Conservation (phyloP, 2,797 vertebrate genomes). For the Clarias platycephalus region DNA sequence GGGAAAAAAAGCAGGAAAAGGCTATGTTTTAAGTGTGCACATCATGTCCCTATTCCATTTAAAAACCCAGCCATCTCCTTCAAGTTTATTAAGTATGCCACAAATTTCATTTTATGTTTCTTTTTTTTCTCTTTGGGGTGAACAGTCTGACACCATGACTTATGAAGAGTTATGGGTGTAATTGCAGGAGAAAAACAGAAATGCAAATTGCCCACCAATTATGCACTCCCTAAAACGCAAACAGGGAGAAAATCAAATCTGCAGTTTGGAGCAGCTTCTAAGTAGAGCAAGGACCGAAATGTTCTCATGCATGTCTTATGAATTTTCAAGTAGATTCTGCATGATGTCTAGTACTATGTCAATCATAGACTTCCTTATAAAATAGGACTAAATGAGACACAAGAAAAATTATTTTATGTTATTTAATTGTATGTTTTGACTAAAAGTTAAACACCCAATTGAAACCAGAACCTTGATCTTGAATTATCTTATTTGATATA, state of each 20-base stretch:
- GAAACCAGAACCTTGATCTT: background rate
- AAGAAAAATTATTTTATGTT: background rate
- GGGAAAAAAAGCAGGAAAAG: background rate
- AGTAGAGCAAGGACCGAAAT: slow-evolving; percentile 33
- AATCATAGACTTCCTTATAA: slow-evolving; percentile 27
- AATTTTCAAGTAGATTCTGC: slow-evolving; percentile 31
- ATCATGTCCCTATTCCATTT: slow-evolving; percentile 32
- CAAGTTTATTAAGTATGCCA: slow-evolving; percentile 46
- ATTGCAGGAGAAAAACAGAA: slow-evolving; percentile 52
- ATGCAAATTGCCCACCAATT: slow-evolving; percentile 59
- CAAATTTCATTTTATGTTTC: slow-evolving; percentile 39
- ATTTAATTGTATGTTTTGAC: background rate
- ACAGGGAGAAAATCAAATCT: slow-evolving; percentile 38
- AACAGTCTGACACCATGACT: slow-evolving; percentile 42
- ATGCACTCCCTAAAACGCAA: slow-evolving; percentile 41
- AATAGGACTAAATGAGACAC: slow-evolving; percentile 13
- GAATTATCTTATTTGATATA: background rate
- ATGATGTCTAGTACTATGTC: slow-evolving; percentile 62
- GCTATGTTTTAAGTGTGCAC: slow-evolving; percentile 28
- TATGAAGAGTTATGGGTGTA: slow-evolving; percentile 52
- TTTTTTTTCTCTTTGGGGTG: slow-evolving; percentile 11
- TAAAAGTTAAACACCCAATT: background rate
- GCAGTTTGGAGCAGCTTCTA: slow-evolving; percentile 30
- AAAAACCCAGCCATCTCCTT: slow-evolving; percentile 37
- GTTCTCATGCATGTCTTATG: slow-evolving; percentile 49